These are phyloP conservation scores for Melanotaenia boesemani DNA, from an alignment of 2,797 vertebrate genomes.

Conservation along the genomic window DNA sequence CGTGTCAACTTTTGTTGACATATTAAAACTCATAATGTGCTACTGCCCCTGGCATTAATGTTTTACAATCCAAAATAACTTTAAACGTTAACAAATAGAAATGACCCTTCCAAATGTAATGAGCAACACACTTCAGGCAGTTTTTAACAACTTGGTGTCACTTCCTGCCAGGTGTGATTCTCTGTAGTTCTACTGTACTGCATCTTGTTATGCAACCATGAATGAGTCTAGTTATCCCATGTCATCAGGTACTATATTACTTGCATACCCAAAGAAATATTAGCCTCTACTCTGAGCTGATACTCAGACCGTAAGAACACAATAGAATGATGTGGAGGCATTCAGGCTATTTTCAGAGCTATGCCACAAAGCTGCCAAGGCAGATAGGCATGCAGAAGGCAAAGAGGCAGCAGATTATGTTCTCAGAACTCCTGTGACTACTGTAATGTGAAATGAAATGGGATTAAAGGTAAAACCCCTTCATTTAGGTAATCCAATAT, in stretches of 20 bases:
- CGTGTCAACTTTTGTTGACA: neutral
- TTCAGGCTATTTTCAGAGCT: slow-evolving; percentile 66
- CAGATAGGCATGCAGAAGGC: slow-evolving; percentile 53
- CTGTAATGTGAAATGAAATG: slow-evolving; percentile 59
- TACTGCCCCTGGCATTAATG: neutral
- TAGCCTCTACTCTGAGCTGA: slow-evolving; percentile 22
- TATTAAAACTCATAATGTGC: neutral
- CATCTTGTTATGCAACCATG: slow-evolving; percentile 4
- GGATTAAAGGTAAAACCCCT: slow-evolving; percentile 68
- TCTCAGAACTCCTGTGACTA: slow-evolving; percentile 61
- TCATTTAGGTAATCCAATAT: slow-evolving; percentile 68
- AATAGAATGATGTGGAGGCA: slow-evolving; percentile 52
- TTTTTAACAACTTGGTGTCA: neutral
- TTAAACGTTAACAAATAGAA: neutral
- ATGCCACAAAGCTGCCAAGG: slow-evolving; percentile 43
- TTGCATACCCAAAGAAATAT: slow-evolving; percentile 25
- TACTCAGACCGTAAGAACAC: slow-evolving; percentile 30
- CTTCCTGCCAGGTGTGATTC: neutral
- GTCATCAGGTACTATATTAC: slow-evolving; percentile 13
- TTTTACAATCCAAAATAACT: slow-evolving; percentile 3
- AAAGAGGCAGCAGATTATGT: slow-evolving; percentile 65
- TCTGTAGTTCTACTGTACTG: neutral
- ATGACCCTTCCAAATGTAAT: neutral
- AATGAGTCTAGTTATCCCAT: slow-evolving; percentile 6
- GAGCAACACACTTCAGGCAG: too few relatives aligned